Percentiles rank a stretch among this genome's conserved stretches.
Evolutionary conservation across 2,797 vertebrate genomes (phyloP).

Genomic region (Euthynnus affinis): DNA sequence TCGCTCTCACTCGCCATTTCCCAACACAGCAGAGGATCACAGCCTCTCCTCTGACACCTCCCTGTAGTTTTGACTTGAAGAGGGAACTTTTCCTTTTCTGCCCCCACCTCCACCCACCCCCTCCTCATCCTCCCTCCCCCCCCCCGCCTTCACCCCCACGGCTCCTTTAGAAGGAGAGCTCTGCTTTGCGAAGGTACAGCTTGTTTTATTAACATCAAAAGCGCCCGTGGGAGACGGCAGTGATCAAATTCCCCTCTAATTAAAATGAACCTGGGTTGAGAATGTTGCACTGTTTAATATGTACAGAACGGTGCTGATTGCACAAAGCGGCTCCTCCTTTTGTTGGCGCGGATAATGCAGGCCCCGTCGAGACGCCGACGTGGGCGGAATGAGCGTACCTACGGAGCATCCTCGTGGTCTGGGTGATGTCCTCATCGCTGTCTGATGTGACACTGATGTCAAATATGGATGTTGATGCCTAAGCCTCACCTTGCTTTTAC

Average conservation of each 20-base stretch:
- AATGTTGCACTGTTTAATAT: conserved; percentile 84
- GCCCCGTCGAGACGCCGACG: conserved; percentile 69
- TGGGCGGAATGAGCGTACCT: conserved; percentile 78
- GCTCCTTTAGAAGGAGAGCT: conserved; percentile 57
- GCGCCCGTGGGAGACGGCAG: conserved; percentile 78
- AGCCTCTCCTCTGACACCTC: conserved; percentile 65
- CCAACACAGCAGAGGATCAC: conserved; percentile 69
- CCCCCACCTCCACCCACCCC: not conserved
- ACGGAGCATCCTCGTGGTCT: conserved; percentile 39
- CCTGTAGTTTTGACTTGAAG: conserved; percentile 66
- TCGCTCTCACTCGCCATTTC: conserved; percentile 33
- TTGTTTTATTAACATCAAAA: conserved; percentile 86
- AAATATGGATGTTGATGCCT: conserved; percentile 41
- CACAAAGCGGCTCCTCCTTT: conserved; percentile 81
- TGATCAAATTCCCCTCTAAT: conserved; percentile 87
- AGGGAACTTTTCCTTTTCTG: conserved; percentile 56
- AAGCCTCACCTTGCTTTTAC: conserved; percentile 73
- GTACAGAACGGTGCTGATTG: conserved; percentile 73
- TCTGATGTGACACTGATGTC: conserved; percentile 64
- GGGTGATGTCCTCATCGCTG: conserved; percentile 72
- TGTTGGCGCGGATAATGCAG: conserved; percentile 78
- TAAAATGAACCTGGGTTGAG: conserved; percentile 84
- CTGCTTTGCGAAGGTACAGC: conserved; percentile 76
- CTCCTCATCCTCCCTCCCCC: not conserved
- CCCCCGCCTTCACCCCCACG: conserved; percentile 21